A percentile compares a stretch with the other conserved stretches of the same genome.
phyloP scores from a whole-genome alignment of 2,888 invertebrate genomes.

The Lasioglossum vierecki region DNA sequence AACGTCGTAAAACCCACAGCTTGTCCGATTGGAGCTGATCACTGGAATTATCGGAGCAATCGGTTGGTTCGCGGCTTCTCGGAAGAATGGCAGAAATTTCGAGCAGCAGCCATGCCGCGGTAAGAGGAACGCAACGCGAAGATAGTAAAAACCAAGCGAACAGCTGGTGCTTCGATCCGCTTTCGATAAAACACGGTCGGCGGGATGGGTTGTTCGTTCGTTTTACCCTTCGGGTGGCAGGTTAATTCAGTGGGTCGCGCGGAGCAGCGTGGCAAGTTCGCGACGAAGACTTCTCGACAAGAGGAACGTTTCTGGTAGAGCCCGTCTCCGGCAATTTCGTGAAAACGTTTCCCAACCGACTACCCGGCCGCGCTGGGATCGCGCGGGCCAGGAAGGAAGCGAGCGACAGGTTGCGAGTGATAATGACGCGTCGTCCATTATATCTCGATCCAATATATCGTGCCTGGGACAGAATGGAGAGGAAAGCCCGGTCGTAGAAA shows the following conservation, averaged over 20 bases:
- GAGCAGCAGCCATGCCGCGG: neutral
- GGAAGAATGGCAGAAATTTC: neutral
- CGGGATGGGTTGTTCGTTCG: neutral
- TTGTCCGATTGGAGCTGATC: neutral
- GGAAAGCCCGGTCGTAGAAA: conserved; percentile 17
- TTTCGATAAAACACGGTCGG: neutral
- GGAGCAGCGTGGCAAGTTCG: neutral
- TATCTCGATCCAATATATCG: conserved; percentile 67
- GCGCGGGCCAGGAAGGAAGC: conserved; percentile 51
- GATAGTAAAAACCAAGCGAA: neutral
- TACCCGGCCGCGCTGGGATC: neutral
- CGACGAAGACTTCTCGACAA: neutral
- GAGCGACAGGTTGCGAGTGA: conserved; percentile 55
- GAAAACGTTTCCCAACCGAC: conserved; percentile 1
- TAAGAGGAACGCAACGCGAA: neutral
- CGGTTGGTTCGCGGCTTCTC: neutral
- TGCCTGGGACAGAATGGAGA: conserved; percentile 29
- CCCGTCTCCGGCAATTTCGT: neutral
- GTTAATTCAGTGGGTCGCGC: neutral
- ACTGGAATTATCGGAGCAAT: neutral
- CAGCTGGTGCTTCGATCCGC: neutral
- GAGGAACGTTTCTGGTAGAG: neutral
- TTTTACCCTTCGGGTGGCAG: neutral
- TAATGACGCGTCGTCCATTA: conserved; percentile 66
- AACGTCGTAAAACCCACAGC: neutral